phyloP scores from a whole-genome alignment of 2,113 vertebrate species.

The Malurus cyaneus region DNA sequence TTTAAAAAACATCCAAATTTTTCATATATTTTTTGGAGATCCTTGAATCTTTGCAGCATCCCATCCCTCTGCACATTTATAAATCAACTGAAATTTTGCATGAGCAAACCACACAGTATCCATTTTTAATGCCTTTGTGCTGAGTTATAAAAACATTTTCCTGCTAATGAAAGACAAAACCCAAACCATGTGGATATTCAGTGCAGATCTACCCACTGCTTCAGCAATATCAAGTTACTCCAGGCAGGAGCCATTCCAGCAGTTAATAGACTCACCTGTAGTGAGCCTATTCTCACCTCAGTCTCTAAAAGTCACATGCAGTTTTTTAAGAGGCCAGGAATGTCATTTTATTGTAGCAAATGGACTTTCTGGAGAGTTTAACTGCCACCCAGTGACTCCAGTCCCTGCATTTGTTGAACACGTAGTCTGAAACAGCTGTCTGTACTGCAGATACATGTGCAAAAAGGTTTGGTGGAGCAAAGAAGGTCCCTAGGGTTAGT shows the following conservation, averaged over 20 bases:
- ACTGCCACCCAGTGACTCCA: background rate
- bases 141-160: background rate
- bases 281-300: background rate
- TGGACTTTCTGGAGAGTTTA: background rate
- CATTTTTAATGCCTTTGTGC: background rate
- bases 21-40: background rate
- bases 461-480: background rate
- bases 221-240: background rate
- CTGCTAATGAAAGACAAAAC: background rate
- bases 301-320: background rate
- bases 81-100: background rate
- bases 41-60: background rate
- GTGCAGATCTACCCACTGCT: background rate
- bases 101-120: background rate
- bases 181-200: background rate
- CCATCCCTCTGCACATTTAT: background rate
- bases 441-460: fast-evolving
- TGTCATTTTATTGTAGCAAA: background rate
- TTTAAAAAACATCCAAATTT: background rate
- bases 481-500: background rate
- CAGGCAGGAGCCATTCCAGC: background rate
- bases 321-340: background rate
- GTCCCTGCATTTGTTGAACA: background rate
- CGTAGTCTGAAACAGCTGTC: background rate
- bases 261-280: background rate